Evolutionary conservation across 2,113 vertebrate genomes (phyloP).

Genomic region (Apistogramma diplotaenia): DNA sequence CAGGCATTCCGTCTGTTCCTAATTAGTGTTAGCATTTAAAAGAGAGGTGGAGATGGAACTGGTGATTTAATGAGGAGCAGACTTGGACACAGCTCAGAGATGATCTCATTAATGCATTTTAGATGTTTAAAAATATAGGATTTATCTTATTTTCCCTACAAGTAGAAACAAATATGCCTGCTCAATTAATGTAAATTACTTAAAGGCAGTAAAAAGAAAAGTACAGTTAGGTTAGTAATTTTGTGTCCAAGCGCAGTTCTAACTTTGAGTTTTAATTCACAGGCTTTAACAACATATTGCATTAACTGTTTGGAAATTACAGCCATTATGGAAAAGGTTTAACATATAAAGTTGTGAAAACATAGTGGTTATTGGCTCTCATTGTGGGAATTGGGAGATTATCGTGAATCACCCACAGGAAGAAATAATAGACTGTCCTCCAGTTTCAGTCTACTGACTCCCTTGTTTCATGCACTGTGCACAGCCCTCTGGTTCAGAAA

Average conservation of each 20-base stretch:
- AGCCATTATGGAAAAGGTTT: neutral
- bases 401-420: slow-evolving; percentile 1
- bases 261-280: neutral
- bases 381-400: neutral
- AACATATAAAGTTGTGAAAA: neutral
- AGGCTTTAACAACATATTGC: neutral
- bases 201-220: rapidly evolving
- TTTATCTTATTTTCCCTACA: neutral
- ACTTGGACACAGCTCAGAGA: slow-evolving; percentile 19
- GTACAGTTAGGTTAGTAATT: no score
- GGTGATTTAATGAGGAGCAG: slow-evolving; percentile 33
- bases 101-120: neutral
- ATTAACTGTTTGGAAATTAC: neutral
- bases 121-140: slow-evolving; percentile 7
- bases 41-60: slow-evolving; percentile 7
- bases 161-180: neutral
- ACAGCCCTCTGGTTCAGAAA: neutral
- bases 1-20: slow-evolving; percentile 31
- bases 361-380: neutral
- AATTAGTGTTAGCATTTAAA: slow-evolving; percentile 39
- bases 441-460: slow-evolving; percentile 11
- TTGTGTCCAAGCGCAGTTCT: neutral
- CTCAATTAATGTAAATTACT: neutral
- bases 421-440: slow-evolving; percentile 26
- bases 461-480: neutral